Evolutionary conservation across 1,140 invertebrate species (phyloP).

Genomic region (Hyles euphorbiae): DNA sequence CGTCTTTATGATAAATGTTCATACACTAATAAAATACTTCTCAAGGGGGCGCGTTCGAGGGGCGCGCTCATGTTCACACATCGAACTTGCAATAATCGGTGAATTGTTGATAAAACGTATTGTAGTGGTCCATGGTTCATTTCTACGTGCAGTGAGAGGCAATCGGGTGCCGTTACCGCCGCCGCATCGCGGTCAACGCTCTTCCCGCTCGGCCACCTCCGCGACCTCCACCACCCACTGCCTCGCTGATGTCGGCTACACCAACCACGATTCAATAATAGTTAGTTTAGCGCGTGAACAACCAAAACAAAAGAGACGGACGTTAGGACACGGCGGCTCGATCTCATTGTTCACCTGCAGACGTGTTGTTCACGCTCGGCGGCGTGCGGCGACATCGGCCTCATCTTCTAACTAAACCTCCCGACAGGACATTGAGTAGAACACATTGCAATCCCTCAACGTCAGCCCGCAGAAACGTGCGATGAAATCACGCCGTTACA

Average conservation of each 20-base stretch:
- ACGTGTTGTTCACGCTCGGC: constrained; percentile 30
- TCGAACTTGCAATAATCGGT: no score
- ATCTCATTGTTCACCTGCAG: constrained; percentile 26
- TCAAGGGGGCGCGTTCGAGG: no score
- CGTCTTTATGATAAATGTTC: background rate
- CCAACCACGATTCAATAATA: no score
- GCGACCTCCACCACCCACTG: constrained; percentile 22
- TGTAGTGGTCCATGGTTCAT: background rate
- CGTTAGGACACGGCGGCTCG: background rate
- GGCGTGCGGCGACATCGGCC: constrained; percentile 9
- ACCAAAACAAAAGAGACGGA: no score
- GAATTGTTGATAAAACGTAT: no score
- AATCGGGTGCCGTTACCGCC: constrained; percentile 46
- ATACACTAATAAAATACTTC: background rate
- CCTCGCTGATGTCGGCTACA: constrained; percentile 1
- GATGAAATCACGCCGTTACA: constrained; percentile 21
- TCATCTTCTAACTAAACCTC: background rate
- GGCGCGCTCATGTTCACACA: no score
- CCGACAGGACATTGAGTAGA: constrained; percentile 7
- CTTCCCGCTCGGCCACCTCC: constrained; percentile 56
- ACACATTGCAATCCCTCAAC: no score
- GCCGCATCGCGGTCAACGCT: constrained; percentile 54
- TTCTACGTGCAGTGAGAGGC: background rate
- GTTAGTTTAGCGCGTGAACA: no score
- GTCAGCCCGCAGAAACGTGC: constrained; percentile 10